Base-by-base conservation (phyloP, 2,888 invertebrate genomes). In the Steinernema hermaphroditum region DNA sequence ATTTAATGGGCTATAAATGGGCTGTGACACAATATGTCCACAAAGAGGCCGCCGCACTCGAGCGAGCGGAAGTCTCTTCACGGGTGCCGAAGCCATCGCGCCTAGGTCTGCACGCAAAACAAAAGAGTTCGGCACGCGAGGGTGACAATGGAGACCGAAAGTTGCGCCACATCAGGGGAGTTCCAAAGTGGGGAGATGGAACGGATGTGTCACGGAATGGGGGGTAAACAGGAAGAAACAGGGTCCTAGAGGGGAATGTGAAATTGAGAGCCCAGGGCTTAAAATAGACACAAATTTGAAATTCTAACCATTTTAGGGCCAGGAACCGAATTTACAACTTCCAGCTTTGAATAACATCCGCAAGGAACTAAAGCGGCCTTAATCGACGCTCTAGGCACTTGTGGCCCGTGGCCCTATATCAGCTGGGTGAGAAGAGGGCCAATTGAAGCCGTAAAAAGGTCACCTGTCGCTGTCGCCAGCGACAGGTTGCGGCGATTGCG, bases 31-130 rank as follows among this genome's bases (percentile, higher is more conserved):
- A 46, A 27, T 27, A 54, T 54, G 27, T 27, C 54, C 27, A 14
- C 14, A 54, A 54, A 22, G 24, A 27, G n/a, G 54, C 54, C 54
- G 54, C 22, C 54, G 54, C 54, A 54, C 27, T 54, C n/a, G 19
- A 54, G 24, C 54, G 54, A 54, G 54, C 54, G 54, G 54, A 54
- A 54, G 54, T 54, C 27, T 12, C 54, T 54, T 27, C 27, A 27
- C 14, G 54, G 6, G 54, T 49, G 14, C 49, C n/a, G n/a, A n/a
- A n/a, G n/a, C n/a, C 19, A 22, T 54, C 27, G 19, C 27, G 54
- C 27, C 27, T n/a, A n/a, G n/a, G n/a, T n/a, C n/a, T n/a, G n/a
- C 27, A 27, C 24, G 6, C 9, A 54, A 14, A 54, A 54, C 46
- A 46, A 54, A 54, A 54, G 54, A 12, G 54, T 54, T 19, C 46